Percentiles rank a stretch among this genome's conserved stretches.
Conservation (phyloP, 2,888 invertebrate genomes). For the Hedychridium roseum region DNA sequence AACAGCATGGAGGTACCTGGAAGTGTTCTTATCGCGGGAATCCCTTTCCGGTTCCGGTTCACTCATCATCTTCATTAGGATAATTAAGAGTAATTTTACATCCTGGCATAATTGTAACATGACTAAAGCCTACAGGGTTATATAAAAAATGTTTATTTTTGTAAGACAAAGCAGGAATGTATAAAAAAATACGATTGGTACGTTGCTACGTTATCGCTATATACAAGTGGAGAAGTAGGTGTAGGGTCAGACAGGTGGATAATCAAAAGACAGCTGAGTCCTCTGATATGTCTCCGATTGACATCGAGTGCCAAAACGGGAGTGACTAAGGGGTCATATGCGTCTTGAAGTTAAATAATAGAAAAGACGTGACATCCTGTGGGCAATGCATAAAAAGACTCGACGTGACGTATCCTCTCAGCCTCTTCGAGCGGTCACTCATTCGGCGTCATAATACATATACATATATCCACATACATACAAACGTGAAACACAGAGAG, state of each 20-base stretch:
- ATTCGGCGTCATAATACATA: too few species aligned
- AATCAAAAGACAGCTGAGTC: neutral
- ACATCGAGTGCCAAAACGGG: neutral
- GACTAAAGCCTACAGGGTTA: conserved; percentile 1
- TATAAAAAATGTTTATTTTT: conserved; percentile 32
- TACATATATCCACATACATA: too few species aligned
- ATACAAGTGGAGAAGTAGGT: conserved; percentile 29
- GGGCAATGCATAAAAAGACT: neutral
- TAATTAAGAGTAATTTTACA: too few species aligned
- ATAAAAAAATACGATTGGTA: conserved; percentile 33
- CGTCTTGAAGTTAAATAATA: neutral
- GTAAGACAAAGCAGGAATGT: conserved; percentile 25
- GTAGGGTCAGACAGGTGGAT: too few species aligned
- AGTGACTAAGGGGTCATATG: neutral
- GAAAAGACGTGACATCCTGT: neutral
- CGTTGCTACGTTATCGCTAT: conserved; percentile 24
- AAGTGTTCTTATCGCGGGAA: too few species aligned
- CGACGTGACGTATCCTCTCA: too few species aligned
- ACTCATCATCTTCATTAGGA: too few species aligned
- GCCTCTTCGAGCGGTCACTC: too few species aligned
- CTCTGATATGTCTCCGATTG: neutral
- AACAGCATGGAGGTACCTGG: too few species aligned
- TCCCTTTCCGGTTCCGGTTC: too few species aligned
- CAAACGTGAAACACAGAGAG: too few species aligned
- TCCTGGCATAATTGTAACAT: too few species aligned